Base-by-base conservation (phyloP, 2,797 vertebrate genomes). In the Triplophysa yarkandensis region DNA sequence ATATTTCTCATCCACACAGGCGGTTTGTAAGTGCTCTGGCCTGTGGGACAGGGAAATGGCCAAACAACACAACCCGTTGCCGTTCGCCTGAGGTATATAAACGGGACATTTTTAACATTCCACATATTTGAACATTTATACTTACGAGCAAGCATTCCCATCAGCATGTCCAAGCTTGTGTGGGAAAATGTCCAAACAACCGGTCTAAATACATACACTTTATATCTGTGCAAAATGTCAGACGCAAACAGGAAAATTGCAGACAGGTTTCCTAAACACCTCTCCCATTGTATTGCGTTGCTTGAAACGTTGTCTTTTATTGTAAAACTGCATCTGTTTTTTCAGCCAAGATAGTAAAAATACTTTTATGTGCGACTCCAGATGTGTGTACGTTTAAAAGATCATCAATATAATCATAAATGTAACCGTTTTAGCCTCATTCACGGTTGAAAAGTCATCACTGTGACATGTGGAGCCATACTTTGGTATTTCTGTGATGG, bases 101-200 rank as follows among this genome's bases (percentile, higher is more conserved):
- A 74, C 9, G 19, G n/a, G 36, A 74, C 72, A 74, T 81, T 64
- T 78, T 81, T 83, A 34, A 50, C 74, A 83, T 81, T 79, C 79
- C 82, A 60, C 0, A 30, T 43, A 77, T 81, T 68, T 68, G 71
- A 68, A 71, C 75, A 76, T 70, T 63, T 74, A 64, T 76, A 36
- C 61, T 79, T 74, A 54, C 46, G 23, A 70, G 25, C 57, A 27
- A 57, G 52, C 77, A 67, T 19, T 70, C 71, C 68, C 65, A 57
- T 66, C 21, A 65, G 61, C 82, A 60, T n/a, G 75, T 76, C 68
- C 52, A 58, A 52, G 62, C 82, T 54, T 76, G 80, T 44, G 44
- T 71, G 34, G 21, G 46, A 75, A 69, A 43, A 66, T 65, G 27
- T 69, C 64, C 32, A 63, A 34, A 62, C 36, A 34, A 43, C 28